Percentiles rank a stretch among this genome's conserved stretches.
Conservation (phyloP, 2,888 invertebrate genomes). For the Dascillus cervinus region DNA sequence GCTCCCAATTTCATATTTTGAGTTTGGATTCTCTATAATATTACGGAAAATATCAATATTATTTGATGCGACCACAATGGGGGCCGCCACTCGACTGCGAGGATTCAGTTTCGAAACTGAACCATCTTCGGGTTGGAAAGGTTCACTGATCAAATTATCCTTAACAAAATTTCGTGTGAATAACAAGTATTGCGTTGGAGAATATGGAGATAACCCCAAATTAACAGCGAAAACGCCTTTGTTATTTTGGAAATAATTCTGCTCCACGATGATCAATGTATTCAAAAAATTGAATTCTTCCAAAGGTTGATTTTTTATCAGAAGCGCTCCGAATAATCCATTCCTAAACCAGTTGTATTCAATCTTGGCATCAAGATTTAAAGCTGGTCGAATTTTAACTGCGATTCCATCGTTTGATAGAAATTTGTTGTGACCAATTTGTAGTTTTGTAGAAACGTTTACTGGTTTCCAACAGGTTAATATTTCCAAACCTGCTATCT, state of each 20-base stretch:
- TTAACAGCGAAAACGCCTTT: constrained; percentile 82
- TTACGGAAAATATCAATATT: constrained; percentile 87
- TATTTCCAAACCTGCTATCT: constrained; percentile 71
- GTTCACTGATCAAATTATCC: constrained; percentile 79
- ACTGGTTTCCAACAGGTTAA: constrained; percentile 71
- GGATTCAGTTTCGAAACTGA: constrained; percentile 71
- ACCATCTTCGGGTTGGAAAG: constrained; percentile 62
- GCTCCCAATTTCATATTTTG: constrained; percentile 90
- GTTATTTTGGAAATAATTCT: constrained; percentile 88
- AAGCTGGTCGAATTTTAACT: constrained; percentile 70
- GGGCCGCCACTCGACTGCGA: constrained; percentile 86
- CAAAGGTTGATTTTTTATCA: constrained; percentile 72
- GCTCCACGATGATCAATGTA: constrained; percentile 63
- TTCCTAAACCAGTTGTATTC: constrained; percentile 85
- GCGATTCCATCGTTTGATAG: constrained; percentile 67
- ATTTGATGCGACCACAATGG: constrained; percentile 83
- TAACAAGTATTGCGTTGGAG: constrained; percentile 68
- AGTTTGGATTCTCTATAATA: constrained; percentile 83
- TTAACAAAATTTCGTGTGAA: constrained; percentile 84
- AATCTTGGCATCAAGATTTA: constrained; percentile 69
- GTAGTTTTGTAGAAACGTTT: constrained; percentile 51
- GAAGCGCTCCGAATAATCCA: constrained; percentile 74
- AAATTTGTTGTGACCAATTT: constrained; percentile 83
- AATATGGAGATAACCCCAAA: constrained; percentile 81
- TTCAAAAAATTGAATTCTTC: constrained; percentile 75